Evolutionary conservation across 2,797 vertebrate species (phyloP).

Genomic region (Oreochromis grahami): DNA sequence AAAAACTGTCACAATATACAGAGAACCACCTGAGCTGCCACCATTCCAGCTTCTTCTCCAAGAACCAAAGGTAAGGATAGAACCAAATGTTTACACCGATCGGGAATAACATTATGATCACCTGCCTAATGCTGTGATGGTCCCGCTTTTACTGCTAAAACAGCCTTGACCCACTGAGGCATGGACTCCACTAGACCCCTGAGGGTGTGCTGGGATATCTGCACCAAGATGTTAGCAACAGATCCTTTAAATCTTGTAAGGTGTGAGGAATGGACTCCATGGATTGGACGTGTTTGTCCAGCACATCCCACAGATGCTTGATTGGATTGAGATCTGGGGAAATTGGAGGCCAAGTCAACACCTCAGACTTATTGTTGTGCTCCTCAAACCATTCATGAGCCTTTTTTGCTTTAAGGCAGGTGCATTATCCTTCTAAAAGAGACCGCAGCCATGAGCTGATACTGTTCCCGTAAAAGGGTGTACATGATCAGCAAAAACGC

Average conservation of each 20-base stretch:
- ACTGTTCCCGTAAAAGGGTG: not conserved
- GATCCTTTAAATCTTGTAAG: not conserved
- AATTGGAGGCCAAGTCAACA: accelerated
- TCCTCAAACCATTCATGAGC: not conserved
- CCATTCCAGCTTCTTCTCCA: not conserved
- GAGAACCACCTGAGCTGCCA: not conserved
- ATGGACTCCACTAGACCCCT: accelerated
- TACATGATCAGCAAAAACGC: not conserved
- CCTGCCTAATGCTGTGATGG: accelerated
- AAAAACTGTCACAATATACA: not conserved
- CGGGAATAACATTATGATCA: not conserved
- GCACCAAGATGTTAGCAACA: not conserved
- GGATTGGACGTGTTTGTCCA: not conserved
- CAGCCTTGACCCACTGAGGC: not conserved
- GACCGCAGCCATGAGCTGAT: not conserved
- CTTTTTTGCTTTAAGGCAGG: not conserved
- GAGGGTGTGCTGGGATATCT: not conserved
- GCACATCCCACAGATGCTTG: not conserved
- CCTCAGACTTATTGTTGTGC: not conserved
- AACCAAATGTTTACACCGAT: not conserved
- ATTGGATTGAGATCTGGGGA: not conserved
- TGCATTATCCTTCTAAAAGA: not conserved
- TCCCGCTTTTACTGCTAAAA: not conserved
- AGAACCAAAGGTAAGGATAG: not conserved
- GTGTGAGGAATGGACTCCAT: not conserved